Evolutionary conservation across 2,113 vertebrate species (phyloP), one percentile per base, ranked within the genome.

Genomic region (Panthera tigris): DNA sequence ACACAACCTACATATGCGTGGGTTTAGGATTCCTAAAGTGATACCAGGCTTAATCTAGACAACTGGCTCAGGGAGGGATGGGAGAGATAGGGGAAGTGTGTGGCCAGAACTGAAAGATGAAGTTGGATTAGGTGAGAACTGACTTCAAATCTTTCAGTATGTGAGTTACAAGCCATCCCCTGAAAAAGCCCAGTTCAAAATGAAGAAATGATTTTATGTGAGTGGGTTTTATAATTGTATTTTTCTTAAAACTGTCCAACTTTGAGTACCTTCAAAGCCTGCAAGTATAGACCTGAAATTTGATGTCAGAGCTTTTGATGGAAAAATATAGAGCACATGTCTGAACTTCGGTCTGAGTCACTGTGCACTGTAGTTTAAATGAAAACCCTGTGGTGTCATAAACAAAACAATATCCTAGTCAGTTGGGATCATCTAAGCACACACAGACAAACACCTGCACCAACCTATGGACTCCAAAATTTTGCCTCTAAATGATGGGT

Each of bases 171-270:
- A 84, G n/a, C 63, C 69, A 52, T 82, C 36, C 91, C 57, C 85
- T 88, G 39, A 89, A 96, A 95, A 93, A 83, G 4, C 23, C 33
- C 25, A 65, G 9, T 69, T 95, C 52, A 91, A 69, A 96, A 92
- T 92, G 55, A 88, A 95, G 50, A 84, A 73, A 88, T 84, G 18
- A 82, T 80, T 93, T 94, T 71, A 36, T 84, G 39, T 48, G 63
- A 91, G 21, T 92, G 52, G 52, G 76, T 82, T 97, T 91, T 63
- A 93, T 93, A 86, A 79, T 76, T 95, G 18, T 82, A 33, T 94
- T 97, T 92, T 94, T 57, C 83, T 94, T 92, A 63, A 31, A 48
- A 11, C 91, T 96, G 71, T 95, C 95, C 41, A 93, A 31, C 19
- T 95, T 87, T 84, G 93, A 93, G 78, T 31, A 86, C 80, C 36